Conservation (phyloP, 1,140 invertebrate species). For the Drosophila sulfurigaster region DNA sequence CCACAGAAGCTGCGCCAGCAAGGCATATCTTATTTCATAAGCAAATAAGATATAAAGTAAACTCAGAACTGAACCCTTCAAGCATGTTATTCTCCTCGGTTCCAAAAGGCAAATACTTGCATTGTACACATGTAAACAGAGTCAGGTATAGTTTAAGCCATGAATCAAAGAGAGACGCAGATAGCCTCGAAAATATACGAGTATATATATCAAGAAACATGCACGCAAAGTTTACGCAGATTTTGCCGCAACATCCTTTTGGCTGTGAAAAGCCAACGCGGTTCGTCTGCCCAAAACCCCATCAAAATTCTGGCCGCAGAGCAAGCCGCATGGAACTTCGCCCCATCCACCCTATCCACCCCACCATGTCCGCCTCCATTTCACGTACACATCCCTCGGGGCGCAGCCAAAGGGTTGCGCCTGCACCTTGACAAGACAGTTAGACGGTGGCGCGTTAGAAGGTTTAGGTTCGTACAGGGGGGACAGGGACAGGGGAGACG, state of each 20-base stretch:
- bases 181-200: not conserved
- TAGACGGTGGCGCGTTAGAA: slow-evolving; percentile 1
- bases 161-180: not conserved
- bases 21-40: slow-evolving; percentile 79
- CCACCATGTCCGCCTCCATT: slow-evolving; percentile 7
- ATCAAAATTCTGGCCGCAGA: slow-evolving; percentile 78
- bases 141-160: not conserved
- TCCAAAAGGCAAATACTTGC: slow-evolving; percentile 41
- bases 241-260: slow-evolving; percentile 68
- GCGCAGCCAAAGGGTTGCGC: slow-evolving; percentile 71
- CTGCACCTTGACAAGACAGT: slow-evolving; percentile 55
- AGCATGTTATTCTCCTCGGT: slow-evolving; percentile 18
- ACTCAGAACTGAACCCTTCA: slow-evolving; percentile 49
- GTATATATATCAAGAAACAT: slow-evolving; percentile 12
- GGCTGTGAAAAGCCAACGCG: slow-evolving; percentile 47
- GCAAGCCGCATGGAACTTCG: slow-evolving; percentile 41
- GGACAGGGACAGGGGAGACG: not conserved
- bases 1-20: slow-evolving; percentile 21
- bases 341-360: not conserved
- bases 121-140: not conserved
- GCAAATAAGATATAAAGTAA: slow-evolving; percentile 77
- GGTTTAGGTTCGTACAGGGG: not conserved
- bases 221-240: slow-evolving; percentile 73
- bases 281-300: slow-evolving; percentile 47
- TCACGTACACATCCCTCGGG: slow-evolving; percentile 62